Base-by-base conservation (phyloP, 1,140 invertebrate genomes). In the Drosophila sechellia region DNA sequence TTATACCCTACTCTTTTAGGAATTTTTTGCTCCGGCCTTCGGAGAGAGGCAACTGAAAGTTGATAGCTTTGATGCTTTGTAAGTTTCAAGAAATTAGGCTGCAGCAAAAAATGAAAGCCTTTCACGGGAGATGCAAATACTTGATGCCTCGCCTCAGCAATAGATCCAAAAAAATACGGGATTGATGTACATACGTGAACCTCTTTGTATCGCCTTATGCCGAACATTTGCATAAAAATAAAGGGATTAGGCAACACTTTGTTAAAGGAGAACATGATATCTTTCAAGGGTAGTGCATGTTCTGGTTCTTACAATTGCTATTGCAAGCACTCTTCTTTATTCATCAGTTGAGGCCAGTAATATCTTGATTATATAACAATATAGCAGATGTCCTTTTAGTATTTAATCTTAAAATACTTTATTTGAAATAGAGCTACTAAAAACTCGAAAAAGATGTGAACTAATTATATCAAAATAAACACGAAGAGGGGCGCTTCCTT, bases 1-100 rank as follows among this genome's bases (percentile, higher is more conserved):
- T 71, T 61, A 54, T 48, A 42, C 22, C 37, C 50, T 50, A 52
- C 57, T 68, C 46, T 43, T 57, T 52, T 37, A 20, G 60, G 17
- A 10, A 40, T 37, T 56, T 43, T 45, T 52, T 54, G 27, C 35
- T 20, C 6, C 12, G 17, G 20, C 46, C 31, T 55, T 40, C 15
- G 12, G 13, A 22, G 13, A 22, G 31, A 31, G 35, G 35, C 13
- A 64, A 60, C 54, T 43, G 60, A 60, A 64, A 66, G 45, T 22
- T 10, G 63, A 66, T 65, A 66, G 17, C 63, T 50, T 65, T 42
- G 63, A 66, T 59, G 25, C 55, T 60, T 45, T 60, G 55, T 64
- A 45, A 45, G 60, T 58, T 45, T 60, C 60, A 37, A 61, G 20
- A 46, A 46, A 46, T 37, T 61, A 46, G 17, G 56, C 53, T 42